phyloP scores from a whole-genome alignment of 1,140 invertebrate genomes.

The Pseudobourletiella spinata region DNA sequence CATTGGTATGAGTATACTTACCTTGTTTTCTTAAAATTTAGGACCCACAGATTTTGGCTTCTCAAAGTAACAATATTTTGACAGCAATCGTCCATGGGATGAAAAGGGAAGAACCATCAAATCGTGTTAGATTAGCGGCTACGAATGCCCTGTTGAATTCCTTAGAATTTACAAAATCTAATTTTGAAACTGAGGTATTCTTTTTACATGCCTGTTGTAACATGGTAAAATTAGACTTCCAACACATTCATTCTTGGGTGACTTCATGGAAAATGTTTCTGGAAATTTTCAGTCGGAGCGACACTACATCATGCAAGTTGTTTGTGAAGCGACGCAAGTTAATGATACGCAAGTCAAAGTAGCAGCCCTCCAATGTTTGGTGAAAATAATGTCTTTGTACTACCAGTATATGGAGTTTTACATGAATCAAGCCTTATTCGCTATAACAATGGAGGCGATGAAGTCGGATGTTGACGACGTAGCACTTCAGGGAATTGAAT shows the following conservation, averaged over 20 bases:
- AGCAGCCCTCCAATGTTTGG: conserved; percentile 92
- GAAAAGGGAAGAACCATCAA: conserved; percentile 70
- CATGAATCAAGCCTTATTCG: conserved; percentile 96
- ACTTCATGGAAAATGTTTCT: background rate
- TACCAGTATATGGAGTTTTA: conserved; percentile 99
- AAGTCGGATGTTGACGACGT: conserved; percentile 93
- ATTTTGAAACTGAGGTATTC: conserved; percentile 87
- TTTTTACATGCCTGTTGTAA: background rate
- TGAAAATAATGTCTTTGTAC: conserved; percentile 97
- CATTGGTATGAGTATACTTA: no score
- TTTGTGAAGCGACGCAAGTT: conserved; percentile 83
- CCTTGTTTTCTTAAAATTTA: conserved; percentile 37
- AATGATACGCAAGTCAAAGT: conserved; percentile 82
- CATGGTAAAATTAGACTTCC: background rate
- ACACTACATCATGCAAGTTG: conserved; percentile 99
- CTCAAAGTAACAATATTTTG: conserved; percentile 90
- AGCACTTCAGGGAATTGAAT: conserved; percentile 97
- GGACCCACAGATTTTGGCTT: conserved; percentile 81
- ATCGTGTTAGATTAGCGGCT: conserved; percentile 83
- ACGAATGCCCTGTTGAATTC: conserved; percentile 97
- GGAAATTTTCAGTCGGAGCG: conserved; percentile 61
- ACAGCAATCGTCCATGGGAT: conserved; percentile 99
- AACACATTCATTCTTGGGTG: background rate
- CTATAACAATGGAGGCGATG: conserved; percentile 98
- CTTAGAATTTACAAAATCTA: conserved; percentile 95